Conservation (phyloP, 2,113 vertebrate species). For the Pampusana beccarii region DNA sequence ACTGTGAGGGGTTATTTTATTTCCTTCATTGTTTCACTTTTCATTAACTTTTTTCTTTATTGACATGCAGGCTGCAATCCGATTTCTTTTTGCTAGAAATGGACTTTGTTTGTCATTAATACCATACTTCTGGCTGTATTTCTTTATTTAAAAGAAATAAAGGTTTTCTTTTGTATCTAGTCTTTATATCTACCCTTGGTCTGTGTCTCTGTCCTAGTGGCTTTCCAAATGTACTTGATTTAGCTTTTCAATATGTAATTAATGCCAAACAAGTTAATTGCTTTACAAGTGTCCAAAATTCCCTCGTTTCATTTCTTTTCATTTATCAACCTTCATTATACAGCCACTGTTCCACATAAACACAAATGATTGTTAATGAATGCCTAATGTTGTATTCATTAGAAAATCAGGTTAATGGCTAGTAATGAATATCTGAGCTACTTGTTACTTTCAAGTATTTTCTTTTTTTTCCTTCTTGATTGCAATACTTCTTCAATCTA, state of each 20-base stretch:
- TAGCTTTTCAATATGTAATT: slow-evolving; percentile 88
- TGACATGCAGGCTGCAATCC: slow-evolving; percentile 52
- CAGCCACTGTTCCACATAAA: slow-evolving; percentile 77
- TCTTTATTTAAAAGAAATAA: slow-evolving; percentile 71
- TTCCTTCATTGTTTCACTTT: slow-evolving; percentile 59
- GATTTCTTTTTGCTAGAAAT: slow-evolving; percentile 59
- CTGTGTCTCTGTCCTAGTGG: slow-evolving; percentile 64
- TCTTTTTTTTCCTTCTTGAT: slow-evolving; percentile 2
- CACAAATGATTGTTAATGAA: slow-evolving; percentile 84
- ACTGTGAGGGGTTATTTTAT: slow-evolving; percentile 54
- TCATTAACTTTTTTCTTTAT: slow-evolving; percentile 61
- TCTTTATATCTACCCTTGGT: slow-evolving; percentile 73
- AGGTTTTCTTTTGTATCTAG: slow-evolving; percentile 63
- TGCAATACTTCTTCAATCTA: slow-evolving; percentile 64
- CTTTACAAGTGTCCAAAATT: slow-evolving; percentile 85
- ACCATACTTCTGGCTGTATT: slow-evolving; percentile 61
- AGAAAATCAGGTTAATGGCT: slow-evolving; percentile 83
- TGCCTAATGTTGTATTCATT: slow-evolving; percentile 83
- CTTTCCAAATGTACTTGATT: slow-evolving; percentile 88
- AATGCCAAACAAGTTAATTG: slow-evolving; percentile 87
- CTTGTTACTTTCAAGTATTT: slow-evolving; percentile 69
- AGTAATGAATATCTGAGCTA: slow-evolving; percentile 74
- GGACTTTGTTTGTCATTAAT: slow-evolving; percentile 72
- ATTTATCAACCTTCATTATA: slow-evolving; percentile 82
- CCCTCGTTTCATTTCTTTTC: slow-evolving; percentile 80